Conservation (phyloP, 2,888 invertebrate species). For the Diogma glabrata region DNA sequence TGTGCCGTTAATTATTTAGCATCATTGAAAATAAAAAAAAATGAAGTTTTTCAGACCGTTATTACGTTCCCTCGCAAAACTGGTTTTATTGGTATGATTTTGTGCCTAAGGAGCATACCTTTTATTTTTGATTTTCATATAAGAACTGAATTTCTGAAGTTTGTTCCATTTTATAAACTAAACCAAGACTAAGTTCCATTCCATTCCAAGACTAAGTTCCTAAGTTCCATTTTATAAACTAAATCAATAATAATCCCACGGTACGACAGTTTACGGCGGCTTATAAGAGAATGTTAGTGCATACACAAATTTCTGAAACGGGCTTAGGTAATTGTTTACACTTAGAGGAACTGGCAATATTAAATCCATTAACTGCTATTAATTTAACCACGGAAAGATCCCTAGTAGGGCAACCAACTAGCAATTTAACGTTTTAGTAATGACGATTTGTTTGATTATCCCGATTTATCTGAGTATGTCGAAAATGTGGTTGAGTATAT, state of each 20-base stretch:
- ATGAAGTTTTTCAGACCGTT: neutral
- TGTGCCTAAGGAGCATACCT: neutral
- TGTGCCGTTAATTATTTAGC: too few relatives aligned
- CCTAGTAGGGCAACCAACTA: neutral
- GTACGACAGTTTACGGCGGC: constrained; percentile 3
- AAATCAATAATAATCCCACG: constrained; percentile 1
- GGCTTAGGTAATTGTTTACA: neutral
- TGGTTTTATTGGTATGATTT: constrained; percentile 1
- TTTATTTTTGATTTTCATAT: too few relatives aligned
- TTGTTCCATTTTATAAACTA: too few relatives aligned
- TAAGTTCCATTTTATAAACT: too few relatives aligned
- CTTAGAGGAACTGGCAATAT: neutral
- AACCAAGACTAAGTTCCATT: neutral
- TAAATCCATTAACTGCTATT: constrained; percentile 2
- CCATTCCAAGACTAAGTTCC: neutral
- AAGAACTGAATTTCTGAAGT: too few relatives aligned
- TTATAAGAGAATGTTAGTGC: neutral
- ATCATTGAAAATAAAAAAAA: neutral
- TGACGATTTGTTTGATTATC: neutral
- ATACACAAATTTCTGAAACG: neutral
- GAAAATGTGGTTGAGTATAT: constrained; percentile 2
- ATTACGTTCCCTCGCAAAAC: neutral
- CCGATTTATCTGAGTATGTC: neutral
- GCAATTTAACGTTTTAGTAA: neutral
- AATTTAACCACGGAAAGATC: constrained; percentile 1